phyloP scores from a whole-genome alignment of 2,888 invertebrate species.

The Slavum lentiscoides region DNA sequence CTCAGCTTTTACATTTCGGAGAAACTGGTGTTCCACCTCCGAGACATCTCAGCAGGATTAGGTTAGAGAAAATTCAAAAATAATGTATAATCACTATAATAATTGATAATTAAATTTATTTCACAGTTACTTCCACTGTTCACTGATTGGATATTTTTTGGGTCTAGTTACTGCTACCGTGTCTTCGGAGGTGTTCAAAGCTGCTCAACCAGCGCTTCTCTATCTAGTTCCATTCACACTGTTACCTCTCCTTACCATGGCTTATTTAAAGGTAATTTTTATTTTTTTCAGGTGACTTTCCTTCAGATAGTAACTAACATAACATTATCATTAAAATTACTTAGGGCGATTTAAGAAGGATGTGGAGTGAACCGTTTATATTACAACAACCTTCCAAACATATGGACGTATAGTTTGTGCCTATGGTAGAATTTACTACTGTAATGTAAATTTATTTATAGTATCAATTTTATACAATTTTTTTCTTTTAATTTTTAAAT shows the following conservation, averaged over 20 bases:
- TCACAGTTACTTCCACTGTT: slow-evolving; percentile 94
- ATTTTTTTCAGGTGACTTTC: background rate
- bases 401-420: slow-evolving; percentile 66
- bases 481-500: slow-evolving; percentile 23
- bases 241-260: slow-evolving; percentile 94
- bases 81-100: background rate
- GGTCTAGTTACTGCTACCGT: slow-evolving; percentile 95
- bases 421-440: slow-evolving; percentile 20
- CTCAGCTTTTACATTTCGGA: slow-evolving; percentile 69
- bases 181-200: slow-evolving; percentile 96
- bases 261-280: slow-evolving; percentile 83
- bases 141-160: slow-evolving; percentile 94
- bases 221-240: slow-evolving; percentile 97
- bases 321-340: slow-evolving; percentile 56
- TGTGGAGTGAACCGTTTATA: slow-evolving; percentile 98
- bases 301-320: slow-evolving; percentile 8
- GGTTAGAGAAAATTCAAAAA: slow-evolving; percentile 50
- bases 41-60: slow-evolving; percentile 61
- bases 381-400: slow-evolving; percentile 79
- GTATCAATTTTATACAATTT: slow-evolving; percentile 46
- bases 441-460: slow-evolving; percentile 41
- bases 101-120: background rate
- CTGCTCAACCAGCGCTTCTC: slow-evolving; percentile 94
- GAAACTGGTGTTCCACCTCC: slow-evolving; percentile 68
- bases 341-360: slow-evolving; percentile 92